Evolutionary conservation across 92 coral and sea anemone genomes (phyloP).

Genomic region (Desmophyllum pertusum): DNA sequence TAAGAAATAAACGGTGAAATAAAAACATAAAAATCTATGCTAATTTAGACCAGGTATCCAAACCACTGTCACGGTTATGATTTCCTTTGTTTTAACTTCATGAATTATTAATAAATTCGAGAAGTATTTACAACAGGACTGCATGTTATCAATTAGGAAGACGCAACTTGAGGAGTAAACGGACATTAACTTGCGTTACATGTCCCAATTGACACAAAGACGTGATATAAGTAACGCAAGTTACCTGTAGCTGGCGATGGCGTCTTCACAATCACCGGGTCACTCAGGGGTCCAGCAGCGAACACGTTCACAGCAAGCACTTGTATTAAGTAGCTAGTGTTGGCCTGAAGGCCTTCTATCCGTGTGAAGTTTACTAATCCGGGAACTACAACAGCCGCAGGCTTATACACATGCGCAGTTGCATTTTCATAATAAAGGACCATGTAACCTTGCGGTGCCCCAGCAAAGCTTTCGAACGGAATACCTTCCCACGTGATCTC

Average conservation of each 20-base stretch:
- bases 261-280: not conserved
- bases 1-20: too few relatives aligned
- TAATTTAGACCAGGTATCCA: too few relatives aligned
- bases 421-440: not conserved
- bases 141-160: too few relatives aligned
- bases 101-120: too few relatives aligned
- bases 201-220: not conserved
- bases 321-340: not conserved
- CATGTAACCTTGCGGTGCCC: not conserved
- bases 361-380: not conserved
- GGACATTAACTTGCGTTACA: not conserved
- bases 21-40: too few relatives aligned
- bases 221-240: not conserved
- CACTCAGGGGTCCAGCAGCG: not conserved
- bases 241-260: not conserved
- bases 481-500: conserved; percentile 9
- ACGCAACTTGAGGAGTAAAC: not conserved
- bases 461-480: not conserved
- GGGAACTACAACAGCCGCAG: not conserved
- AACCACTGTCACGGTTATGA: too few relatives aligned
- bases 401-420: not conserved
- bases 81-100: too few relatives aligned
- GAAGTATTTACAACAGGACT: too few relatives aligned
- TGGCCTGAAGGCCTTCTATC: not conserved
- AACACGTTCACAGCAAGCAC: not conserved